phyloP scores from a whole-genome alignment of 2,888 invertebrate species.

The Fragum sueziense region DNA sequence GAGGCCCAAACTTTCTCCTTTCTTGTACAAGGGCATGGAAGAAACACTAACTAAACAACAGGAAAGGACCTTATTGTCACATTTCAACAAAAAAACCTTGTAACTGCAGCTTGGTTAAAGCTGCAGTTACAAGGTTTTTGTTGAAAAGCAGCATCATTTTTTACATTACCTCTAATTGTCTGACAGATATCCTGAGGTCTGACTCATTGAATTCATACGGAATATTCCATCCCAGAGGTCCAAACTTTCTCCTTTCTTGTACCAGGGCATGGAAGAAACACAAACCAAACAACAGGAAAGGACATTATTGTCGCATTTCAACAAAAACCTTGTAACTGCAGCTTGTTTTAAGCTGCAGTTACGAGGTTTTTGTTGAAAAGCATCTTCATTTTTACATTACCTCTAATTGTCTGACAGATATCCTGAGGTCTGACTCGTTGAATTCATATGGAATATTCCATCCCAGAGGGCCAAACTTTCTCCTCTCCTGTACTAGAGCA shows the following conservation, averaged over 20 bases:
- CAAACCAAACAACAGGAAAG: slow-evolving; percentile 82
- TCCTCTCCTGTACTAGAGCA: slow-evolving; percentile 82
- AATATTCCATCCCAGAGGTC: slow-evolving; percentile 97
- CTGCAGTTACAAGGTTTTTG: too few relatives aligned
- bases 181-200: slow-evolving; percentile 93
- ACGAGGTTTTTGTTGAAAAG: too few relatives aligned
- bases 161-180: slow-evolving; percentile 89
- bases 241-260: slow-evolving; percentile 95
- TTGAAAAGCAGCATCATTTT: neutral
- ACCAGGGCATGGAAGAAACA: slow-evolving; percentile 91
- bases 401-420: slow-evolving; percentile 81
- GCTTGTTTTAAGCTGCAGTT: too few relatives aligned
- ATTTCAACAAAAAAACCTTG: too few relatives aligned
- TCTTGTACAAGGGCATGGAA: slow-evolving; percentile 97
- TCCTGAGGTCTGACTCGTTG: slow-evolving; percentile 83
- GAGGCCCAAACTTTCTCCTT: slow-evolving; percentile 93
- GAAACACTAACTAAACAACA: slow-evolving; percentile 95
- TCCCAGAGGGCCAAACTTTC: slow-evolving; percentile 82
- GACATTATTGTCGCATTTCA: too few relatives aligned
- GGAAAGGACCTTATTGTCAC: neutral
- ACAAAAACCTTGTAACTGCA: too few relatives aligned
- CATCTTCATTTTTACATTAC: slow-evolving; percentile 50
- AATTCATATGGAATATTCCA: slow-evolving; percentile 84
- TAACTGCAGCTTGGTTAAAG: too few relatives aligned
- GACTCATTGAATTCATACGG: slow-evolving; percentile 98